phyloP scores from a whole-genome alignment of 2,113 vertebrate species.

The Australoheros scitulus region DNA sequence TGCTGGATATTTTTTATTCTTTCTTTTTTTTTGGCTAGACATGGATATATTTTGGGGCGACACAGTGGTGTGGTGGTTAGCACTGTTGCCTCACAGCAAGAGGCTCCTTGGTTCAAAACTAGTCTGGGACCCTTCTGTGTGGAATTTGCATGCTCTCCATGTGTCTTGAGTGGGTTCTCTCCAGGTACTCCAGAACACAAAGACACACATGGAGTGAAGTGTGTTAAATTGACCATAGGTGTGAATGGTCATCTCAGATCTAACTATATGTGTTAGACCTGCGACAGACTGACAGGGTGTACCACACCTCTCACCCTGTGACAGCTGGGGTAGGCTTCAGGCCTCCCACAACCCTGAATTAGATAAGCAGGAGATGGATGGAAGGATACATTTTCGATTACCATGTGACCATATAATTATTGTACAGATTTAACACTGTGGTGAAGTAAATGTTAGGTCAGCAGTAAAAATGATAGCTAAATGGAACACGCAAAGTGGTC shows the following conservation, averaged over 20 bases:
- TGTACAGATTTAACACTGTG: background rate
- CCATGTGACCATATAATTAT: background rate
- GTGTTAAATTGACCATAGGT: background rate
- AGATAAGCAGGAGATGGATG: background rate
- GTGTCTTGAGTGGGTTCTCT: background rate
- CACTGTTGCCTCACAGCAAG: background rate
- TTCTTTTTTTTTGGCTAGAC: background rate
- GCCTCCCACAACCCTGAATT: background rate
- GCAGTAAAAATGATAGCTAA: background rate
- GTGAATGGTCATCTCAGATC: background rate
- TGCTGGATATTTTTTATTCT: background rate
- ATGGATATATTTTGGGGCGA: background rate
- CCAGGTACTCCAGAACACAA: background rate
- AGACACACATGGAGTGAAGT: background rate
- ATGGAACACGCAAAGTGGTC: background rate
- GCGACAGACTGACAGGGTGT: background rate
- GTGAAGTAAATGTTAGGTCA: background rate
- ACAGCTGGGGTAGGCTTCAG: background rate
- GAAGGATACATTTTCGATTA: background rate
- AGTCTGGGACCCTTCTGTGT: background rate
- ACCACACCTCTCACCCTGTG: background rate
- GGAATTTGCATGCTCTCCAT: background rate
- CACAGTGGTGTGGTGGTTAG: background rate
- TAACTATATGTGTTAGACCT: background rate
- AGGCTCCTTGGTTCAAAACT: background rate